Evolutionary conservation across 2,888 invertebrate genomes (phyloP), one percentile per base, ranked within the genome.

Genomic region (Cryptus armator): DNA sequence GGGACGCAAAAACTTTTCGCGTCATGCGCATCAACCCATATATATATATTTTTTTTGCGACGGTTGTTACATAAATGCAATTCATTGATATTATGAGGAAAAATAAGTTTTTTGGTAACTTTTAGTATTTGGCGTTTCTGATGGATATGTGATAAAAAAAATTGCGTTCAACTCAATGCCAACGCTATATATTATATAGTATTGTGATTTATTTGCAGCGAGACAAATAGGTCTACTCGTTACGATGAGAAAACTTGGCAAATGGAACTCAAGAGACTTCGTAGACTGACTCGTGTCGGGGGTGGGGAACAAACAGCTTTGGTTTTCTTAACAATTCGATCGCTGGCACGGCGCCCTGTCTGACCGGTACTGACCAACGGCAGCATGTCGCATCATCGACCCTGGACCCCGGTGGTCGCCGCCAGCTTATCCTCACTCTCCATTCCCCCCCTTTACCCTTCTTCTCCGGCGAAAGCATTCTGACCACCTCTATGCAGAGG

Each of bases 261-360:
- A 43, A 64, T 53, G 2, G 12, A 81, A 75, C 19, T 24, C 32
- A 51, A 19, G 5, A 64, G 67, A 70, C 24, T 9, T 56, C 16
- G 72, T 46, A 56, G 53, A 37, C 37, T 37, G 37, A 37, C 37
- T 56, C 53, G 71, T 48, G 46, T 14, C 46, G 46, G 56, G 44
- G 48, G 62, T 19, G 44, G 48, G 62, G 32, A 72, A 59, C 72
- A 24, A 74, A 62, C 29, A 59, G 74, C 59, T 74, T 74, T 74
- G 62, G 24, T 68, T 75, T 66, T 56, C 56, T 59, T 43, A 24
- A 14, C 59, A 32, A 48, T 75, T 53, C 44, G 74, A 86, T 86
- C 81, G 85, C 86, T 89, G 89, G 89, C 88, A 88, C 88, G 87
- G 87, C 88, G 88, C 89, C 89, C 90, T 88, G 86, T 87, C 90